Evolutionary conservation across 2,113 vertebrate species (phyloP).

Genomic region (Neogobius melanostomus): DNA sequence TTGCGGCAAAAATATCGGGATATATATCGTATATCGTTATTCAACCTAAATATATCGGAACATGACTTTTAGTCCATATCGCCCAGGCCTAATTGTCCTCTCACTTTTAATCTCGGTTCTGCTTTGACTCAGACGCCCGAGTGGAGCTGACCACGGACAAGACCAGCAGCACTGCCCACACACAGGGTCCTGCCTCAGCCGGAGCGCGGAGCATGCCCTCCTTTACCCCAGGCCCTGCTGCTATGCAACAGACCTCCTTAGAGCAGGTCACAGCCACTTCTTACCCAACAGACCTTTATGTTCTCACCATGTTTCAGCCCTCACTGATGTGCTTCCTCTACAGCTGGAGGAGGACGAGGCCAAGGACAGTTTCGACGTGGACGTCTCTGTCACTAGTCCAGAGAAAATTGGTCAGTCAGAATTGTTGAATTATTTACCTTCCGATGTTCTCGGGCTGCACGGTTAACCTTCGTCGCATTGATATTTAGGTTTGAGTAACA

Average conservation of each 20-base stretch:
- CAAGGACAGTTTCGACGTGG: constrained; percentile 90
- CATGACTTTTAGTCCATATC: too few species aligned
- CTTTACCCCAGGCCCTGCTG: constrained; percentile 68
- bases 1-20: too few species aligned
- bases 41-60: too few species aligned
- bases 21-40: too few species aligned
- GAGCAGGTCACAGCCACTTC: constrained; percentile 82
- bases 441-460: too few species aligned
- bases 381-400: constrained; percentile 89
- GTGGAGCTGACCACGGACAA: constrained; percentile 85
- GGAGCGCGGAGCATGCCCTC: constrained; percentile 61
- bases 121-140: constrained; percentile 80
- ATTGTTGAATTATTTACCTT: too few species aligned
- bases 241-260: constrained; percentile 73
- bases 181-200: constrained; percentile 65
- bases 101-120: background rate
- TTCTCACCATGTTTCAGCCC: background rate
- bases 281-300: background rate
- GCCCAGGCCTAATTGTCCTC: too few species aligned
- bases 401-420: constrained; percentile 91
- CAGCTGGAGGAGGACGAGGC: constrained; percentile 86
- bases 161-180: constrained; percentile 74
- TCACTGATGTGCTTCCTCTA: background rate
- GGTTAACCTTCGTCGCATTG: too few species aligned
- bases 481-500: too few species aligned